Evolutionary conservation across 2,888 invertebrate genomes (phyloP).

Genomic region (Steinernema carpocapsae): DNA sequence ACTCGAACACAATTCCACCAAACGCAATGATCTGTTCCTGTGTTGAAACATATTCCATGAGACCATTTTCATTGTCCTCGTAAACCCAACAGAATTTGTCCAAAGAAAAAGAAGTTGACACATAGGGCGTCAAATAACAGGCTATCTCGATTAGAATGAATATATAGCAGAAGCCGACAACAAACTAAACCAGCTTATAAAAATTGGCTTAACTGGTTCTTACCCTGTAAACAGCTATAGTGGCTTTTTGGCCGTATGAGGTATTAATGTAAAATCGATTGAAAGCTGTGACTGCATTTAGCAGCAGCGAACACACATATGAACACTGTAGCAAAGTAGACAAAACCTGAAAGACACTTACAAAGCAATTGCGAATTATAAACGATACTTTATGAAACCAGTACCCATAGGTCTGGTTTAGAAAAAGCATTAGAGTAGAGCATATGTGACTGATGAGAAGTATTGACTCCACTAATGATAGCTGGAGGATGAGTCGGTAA

Average conservation of each 20-base stretch:
- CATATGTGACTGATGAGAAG: background rate
- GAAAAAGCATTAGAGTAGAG: background rate
- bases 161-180: background rate
- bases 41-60: background rate
- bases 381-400: background rate
- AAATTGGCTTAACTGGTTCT: background rate
- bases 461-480: background rate
- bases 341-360: background rate
- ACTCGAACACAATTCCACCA: background rate
- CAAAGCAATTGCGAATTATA: background rate
- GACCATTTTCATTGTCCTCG: background rate
- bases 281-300: background rate
- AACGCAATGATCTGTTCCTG: conserved; percentile 13
- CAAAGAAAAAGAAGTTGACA: background rate
- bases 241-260: background rate
- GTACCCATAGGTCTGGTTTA: background rate
- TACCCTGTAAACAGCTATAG: background rate
- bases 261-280: conserved; percentile 12
- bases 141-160: background rate
- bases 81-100: background rate
- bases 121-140: conserved; percentile 14
- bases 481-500: background rate
- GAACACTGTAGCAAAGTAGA: background rate
- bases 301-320: background rate
- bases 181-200: background rate